phyloP scores from a whole-genome alignment of 2,888 invertebrate genomes.

The Diabrotica balteata region DNA sequence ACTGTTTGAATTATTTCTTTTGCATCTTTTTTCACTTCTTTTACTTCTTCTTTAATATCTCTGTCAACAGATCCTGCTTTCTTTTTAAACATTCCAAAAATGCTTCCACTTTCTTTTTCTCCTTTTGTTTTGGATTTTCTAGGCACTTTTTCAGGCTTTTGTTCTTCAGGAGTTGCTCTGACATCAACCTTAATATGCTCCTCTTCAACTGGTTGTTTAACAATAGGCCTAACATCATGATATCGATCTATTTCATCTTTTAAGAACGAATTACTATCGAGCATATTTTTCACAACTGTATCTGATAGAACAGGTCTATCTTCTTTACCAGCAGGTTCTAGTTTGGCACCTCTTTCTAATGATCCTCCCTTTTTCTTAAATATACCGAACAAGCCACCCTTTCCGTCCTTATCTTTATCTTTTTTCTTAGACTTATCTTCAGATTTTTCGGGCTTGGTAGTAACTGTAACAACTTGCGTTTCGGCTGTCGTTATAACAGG shows the following conservation, averaged over 20 bases:
- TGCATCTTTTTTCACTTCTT: too few relatives aligned
- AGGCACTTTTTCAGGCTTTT: not conserved
- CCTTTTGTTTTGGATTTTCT: conserved; percentile 14
- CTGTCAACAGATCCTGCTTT: conserved; percentile 37
- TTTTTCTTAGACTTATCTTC: not conserved
- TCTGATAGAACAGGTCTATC: conserved; percentile 30
- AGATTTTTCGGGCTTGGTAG: not conserved
- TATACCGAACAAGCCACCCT: not conserved
- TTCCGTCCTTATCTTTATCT: not conserved
- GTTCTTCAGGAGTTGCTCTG: not conserved
- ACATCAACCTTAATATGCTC: not conserved
- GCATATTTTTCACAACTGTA: conserved; percentile 33
- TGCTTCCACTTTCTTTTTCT: conserved; percentile 30
- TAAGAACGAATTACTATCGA: conserved; percentile 40
- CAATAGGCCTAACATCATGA: conserved; percentile 31
- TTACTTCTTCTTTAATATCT: conserved; percentile 1
- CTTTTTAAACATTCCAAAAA: conserved; percentile 32
- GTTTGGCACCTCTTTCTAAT: conserved; percentile 10
- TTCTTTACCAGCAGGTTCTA: not conserved
- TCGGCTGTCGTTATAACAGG: not conserved
- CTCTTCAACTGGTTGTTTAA: not conserved
- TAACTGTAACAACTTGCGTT: not conserved
- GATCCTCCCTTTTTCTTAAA: not conserved
- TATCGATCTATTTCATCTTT: conserved; percentile 23
- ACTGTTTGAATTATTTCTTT: too few relatives aligned